Evolutionary conservation across 1,140 invertebrate species (phyloP), one percentile per base, ranked within the genome.

Genomic region (Tribolium madens): DNA sequence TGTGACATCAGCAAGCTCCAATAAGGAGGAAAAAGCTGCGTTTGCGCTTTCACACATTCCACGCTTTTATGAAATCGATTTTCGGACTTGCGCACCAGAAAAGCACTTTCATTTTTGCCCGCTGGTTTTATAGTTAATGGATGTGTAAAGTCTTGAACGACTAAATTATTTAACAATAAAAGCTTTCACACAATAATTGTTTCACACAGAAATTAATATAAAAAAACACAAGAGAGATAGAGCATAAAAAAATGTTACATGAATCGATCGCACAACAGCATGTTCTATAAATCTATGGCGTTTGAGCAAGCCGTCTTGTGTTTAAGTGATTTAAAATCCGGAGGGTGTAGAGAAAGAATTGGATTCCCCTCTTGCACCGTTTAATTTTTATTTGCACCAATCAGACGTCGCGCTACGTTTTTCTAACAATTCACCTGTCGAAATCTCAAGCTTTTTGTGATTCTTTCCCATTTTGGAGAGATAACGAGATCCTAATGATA

Each of bases 1-100:
- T 79, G 75, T 81, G 80, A 81, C 82, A 81, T 80, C 79, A 79
- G 76, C 33, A 71, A 60, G 73, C 69, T 77, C 81, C 82, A 81
- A 83, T 80, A 76, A 69, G 77, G 73, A 46, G 6, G 36, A 70
- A 18, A 76, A 73, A 33, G 50, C 31, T 42, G 80, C 70, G 82
- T 77, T 71, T 81, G 81, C 80, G 82, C 78, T 14, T 33, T 57
- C 3, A 17, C 68, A 74, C 64, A 52, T 60, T 71, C 48, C 50
- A 64, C 57, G 77, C 79, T 73, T 76, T 78, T 53, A 71, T 36
- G 47, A 77, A 77, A 81, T 81, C 79, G 79, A 81, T 81, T 74
- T 70, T 17, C 17, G 50, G 64, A 69, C 76, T 60, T 78, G 75
- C 76, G 78, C 73, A 73, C 48, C 64, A 76, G 18, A 52, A 57